These are phyloP conservation scores for Oreamnos americanus DNA, from an alignment of 2,113 vertebrate species.

Conservation along the genomic window DNA sequence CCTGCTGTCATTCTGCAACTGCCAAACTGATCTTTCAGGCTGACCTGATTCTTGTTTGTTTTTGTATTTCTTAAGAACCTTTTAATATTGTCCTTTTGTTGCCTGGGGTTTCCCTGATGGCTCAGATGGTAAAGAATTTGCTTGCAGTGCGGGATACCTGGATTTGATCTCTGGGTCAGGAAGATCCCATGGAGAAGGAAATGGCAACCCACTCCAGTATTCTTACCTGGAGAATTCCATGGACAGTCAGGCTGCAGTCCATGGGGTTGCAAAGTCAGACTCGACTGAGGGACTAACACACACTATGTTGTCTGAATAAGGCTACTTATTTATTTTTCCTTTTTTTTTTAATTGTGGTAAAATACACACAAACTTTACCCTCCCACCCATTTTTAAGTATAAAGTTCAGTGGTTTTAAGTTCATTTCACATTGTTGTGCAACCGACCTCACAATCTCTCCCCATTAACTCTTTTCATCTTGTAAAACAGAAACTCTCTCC, in stretches of 20 bases:
- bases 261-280: not conserved
- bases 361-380: not conserved
- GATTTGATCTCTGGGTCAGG: not conserved
- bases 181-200: not conserved
- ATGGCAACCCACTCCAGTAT: not conserved
- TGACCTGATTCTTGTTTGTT: slow-evolving; percentile 4
- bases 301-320: not conserved
- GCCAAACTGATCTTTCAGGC: not conserved
- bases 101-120: not conserved
- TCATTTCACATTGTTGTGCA: not conserved
- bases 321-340: not conserved
- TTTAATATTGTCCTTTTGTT: not conserved
- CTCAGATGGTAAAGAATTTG: not conserved
- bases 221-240: not conserved
- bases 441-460: not conserved
- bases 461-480: not conserved
- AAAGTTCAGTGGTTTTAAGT: not conserved
- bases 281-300: not conserved
- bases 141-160: not conserved
- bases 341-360: not conserved
- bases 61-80: not conserved
- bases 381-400: not conserved
- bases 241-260: not conserved
- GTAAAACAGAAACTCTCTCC: not conserved
- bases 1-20: not conserved